Evolutionary conservation across 35 echinoderm and acorn worm genomes (phyloP).

Genomic region (Ophiothrix spiculata): DNA sequence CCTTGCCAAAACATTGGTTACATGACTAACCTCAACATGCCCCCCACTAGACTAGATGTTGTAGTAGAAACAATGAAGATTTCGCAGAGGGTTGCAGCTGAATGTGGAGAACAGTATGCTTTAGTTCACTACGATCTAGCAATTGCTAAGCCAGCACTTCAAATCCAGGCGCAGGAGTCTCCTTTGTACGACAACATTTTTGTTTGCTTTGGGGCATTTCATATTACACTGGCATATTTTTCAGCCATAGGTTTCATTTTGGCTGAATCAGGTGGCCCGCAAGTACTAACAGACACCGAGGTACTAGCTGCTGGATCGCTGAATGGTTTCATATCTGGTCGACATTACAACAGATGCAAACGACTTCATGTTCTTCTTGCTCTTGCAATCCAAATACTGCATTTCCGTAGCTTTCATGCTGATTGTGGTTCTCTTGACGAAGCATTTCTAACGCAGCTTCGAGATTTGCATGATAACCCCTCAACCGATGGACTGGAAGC

Average conservation of each 20-base stretch:
- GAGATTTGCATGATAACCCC: background rate
- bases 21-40: conserved; percentile 6
- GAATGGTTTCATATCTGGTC: conserved; percentile 21
- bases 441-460: background rate
- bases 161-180: background rate
- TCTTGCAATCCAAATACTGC: conserved; percentile 26
- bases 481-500: background rate
- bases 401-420: conserved; percentile 6
- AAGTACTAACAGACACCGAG: background rate
- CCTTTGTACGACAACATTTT: conserved; percentile 25
- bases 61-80: conserved; percentile 14
- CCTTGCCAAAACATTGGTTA: conserved; percentile 18
- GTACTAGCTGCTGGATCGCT: background rate
- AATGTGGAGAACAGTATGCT: conserved; percentile 14
- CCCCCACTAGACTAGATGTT: conserved; percentile 24
- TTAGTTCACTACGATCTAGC: conserved; percentile 16
- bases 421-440: background rate
- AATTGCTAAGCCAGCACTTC: conserved; percentile 17
- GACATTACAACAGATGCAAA: conserved; percentile 37
- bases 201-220: conserved; percentile 26
- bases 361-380: conserved; percentile 33
- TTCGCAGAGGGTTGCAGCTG: conserved; percentile 7
- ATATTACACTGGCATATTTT: conserved; percentile 15
- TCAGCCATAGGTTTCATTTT: background rate
- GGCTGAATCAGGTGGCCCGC: conserved; percentile 17